Evolutionary conservation across 2,888 invertebrate species (phyloP).

Genomic region (Corbicula japonica): DNA sequence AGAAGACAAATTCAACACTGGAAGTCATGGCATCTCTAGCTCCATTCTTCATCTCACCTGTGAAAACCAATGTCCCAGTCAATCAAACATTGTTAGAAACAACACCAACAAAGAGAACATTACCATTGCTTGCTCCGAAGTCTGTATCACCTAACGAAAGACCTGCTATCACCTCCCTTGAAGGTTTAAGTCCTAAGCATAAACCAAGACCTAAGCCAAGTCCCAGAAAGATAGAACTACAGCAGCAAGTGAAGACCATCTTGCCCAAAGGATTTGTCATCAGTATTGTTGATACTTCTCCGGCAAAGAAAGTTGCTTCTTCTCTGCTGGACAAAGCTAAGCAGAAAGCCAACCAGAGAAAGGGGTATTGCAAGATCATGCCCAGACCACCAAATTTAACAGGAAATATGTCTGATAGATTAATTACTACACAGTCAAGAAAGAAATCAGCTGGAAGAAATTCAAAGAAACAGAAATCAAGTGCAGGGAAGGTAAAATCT

Average conservation of each 20-base stretch:
- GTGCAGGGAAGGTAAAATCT: background rate
- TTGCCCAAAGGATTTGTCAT: conserved; percentile 82
- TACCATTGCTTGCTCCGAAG: conserved; percentile 67
- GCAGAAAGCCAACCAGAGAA: conserved; percentile 34
- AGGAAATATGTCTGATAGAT: too few relatives aligned
- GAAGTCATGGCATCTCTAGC: conserved; percentile 75
- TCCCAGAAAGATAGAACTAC: conserved; percentile 65
- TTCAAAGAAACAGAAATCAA: too few relatives aligned
- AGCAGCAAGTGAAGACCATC: conserved; percentile 80
- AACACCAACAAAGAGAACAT: conserved; percentile 71
- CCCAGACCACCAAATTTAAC: conserved; percentile 24
- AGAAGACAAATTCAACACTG: conserved; percentile 69
- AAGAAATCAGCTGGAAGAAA: too few relatives aligned
- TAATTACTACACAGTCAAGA: too few relatives aligned
- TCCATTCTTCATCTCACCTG: conserved; percentile 62
- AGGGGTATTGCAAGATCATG: conserved; percentile 28
- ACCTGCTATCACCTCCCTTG: conserved; percentile 15
- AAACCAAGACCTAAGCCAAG: conserved; percentile 32
- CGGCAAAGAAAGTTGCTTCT: conserved; percentile 82
- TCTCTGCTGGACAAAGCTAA: conserved; percentile 70
- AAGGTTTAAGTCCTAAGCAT: conserved; percentile 7
- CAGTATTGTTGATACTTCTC: conserved; percentile 75
- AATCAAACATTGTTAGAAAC: conserved; percentile 53
- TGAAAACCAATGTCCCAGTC: background rate
- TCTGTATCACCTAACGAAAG: conserved; percentile 48